These are phyloP conservation scores for Tineola bisselliella DNA, from an alignment of 2,888 invertebrate species.

Conservation along the genomic window DNA sequence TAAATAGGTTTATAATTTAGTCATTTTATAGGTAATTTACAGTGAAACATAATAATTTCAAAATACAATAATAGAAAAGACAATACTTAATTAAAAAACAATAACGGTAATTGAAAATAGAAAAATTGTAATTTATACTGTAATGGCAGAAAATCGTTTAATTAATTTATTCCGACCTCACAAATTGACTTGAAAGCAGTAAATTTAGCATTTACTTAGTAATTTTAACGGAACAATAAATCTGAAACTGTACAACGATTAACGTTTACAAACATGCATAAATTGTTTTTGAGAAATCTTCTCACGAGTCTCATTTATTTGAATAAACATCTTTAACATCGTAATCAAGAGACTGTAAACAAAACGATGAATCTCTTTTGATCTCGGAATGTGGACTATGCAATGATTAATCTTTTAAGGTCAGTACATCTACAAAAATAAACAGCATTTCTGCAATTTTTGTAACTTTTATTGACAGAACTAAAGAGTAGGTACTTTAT, in stretches of 20 bases:
- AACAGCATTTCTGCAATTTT: neutral
- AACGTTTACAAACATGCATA: neutral
- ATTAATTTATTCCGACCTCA: slow-evolving; percentile 63
- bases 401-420: neutral
- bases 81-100: no score
- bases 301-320: neutral
- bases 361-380: neutral
- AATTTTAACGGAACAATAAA: slow-evolving; percentile 64
- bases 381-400: neutral
- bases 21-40: no score
- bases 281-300: neutral
- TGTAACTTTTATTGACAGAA: neutral
- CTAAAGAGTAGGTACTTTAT: no score
- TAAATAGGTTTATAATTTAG: no score
- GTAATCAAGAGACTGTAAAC: neutral
- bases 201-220: slow-evolving; percentile 61
- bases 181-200: slow-evolving; percentile 50
- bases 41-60: no score
- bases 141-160: slow-evolving; percentile 51
- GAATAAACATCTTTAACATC: neutral
- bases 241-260: slow-evolving; percentile 48
- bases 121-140: slow-evolving; percentile 55
- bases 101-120: neutral
- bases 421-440: neutral
- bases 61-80: no score